Conservation (phyloP, 2,888 invertebrate species). For the Rhaphigaster nebulosa region DNA sequence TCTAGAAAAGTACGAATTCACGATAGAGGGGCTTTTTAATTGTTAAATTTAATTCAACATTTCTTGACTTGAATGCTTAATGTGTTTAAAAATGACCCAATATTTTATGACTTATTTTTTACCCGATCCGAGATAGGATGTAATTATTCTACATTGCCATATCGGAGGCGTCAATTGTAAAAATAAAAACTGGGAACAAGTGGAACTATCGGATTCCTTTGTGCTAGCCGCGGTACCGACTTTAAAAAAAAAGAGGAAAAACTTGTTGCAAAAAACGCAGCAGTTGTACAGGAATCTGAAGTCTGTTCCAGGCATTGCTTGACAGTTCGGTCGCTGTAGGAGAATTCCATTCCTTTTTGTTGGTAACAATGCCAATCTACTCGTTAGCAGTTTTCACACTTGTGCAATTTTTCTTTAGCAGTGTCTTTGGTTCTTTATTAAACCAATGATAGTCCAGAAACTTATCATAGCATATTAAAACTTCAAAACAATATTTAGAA, state of each 20-base stretch:
- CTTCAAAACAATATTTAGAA: neutral
- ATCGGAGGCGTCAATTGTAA: neutral
- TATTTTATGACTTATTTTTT: no score
- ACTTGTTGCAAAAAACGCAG: neutral
- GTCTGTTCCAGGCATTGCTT: neutral
- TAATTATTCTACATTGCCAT: neutral
- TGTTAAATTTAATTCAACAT: no score
- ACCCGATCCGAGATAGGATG: no score
- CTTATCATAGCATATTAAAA: neutral
- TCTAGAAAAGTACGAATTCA: no score
- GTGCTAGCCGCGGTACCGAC: neutral
- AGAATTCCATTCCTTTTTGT: neutral
- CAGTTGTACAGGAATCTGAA: constrained; percentile 1
- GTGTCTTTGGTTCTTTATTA: neutral
- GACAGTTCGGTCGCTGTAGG: neutral
- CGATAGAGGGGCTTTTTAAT: no score
- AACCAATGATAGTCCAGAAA: neutral
- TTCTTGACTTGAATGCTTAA: no score
- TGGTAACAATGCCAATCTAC: neutral
- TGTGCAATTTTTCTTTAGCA: neutral
- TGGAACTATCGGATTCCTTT: neutral
- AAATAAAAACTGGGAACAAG: neutral
- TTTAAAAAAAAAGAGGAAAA: neutral
- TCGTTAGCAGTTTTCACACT: neutral
- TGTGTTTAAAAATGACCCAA: no score